These are phyloP conservation scores for Candoia aspera DNA, from an alignment of 2,113 vertebrate species.

Conservation along the genomic window DNA sequence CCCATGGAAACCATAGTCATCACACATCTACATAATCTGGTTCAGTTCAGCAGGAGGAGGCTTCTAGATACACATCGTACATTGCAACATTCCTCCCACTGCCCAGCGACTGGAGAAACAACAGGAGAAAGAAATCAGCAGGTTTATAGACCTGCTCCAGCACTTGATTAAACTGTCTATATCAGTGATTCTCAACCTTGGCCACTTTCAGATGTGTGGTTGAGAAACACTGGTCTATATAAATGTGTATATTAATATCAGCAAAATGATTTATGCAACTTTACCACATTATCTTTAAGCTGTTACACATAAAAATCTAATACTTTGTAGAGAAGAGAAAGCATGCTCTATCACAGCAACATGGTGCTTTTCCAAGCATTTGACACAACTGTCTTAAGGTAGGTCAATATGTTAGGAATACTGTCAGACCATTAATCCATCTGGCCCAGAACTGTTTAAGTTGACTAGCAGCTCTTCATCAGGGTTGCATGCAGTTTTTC, in stretches of 20 bases:
- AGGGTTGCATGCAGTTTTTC: background rate
- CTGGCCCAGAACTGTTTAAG: background rate
- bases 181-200: too few relatives aligned
- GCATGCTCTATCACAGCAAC: background rate
- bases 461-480: background rate
- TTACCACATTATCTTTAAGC: background rate
- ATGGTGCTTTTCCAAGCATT: background rate
- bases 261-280: background rate
- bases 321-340: background rate
- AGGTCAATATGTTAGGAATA: background rate
- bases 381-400: background rate
- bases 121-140: background rate
- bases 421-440: background rate
- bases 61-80: background rate
- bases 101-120: background rate
- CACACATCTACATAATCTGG: background rate
- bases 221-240: background rate
- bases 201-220: too few relatives aligned
- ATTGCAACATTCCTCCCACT: too few relatives aligned
- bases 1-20: conserved; percentile 1
- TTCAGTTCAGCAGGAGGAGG: background rate
- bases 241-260: background rate
- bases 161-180: background rate
- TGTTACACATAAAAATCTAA: background rate
- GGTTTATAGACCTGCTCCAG: background rate